These are phyloP conservation scores for Leucoraja erinaceus DNA, from an alignment of 2,113 vertebrate genomes.

Conservation along the genomic window DNA sequence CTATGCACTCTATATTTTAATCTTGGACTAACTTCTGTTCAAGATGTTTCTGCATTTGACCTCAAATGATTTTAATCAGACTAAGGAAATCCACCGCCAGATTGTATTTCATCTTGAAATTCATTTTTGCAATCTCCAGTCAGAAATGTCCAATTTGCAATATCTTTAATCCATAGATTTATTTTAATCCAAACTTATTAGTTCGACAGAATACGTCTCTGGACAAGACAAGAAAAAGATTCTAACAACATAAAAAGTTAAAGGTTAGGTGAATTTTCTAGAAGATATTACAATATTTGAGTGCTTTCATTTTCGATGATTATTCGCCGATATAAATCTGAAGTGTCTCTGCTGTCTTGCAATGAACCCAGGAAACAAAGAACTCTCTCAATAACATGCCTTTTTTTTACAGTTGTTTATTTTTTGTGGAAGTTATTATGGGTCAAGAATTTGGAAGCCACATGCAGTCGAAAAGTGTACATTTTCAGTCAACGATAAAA, in stretches of 20 bases:
- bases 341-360: too few species aligned
- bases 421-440: neutral
- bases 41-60: conserved; percentile 62
- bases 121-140: conserved; percentile 65
- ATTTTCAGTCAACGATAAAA: neutral
- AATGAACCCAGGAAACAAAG: too few species aligned
- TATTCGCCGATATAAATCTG: neutral
- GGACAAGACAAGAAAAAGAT: conserved; percentile 5
- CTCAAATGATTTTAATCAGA: conserved; percentile 56
- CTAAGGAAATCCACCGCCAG: conserved; percentile 61
- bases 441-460: neutral
- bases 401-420: neutral
- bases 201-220: neutral
- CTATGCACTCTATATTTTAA: conserved; percentile 33
- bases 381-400: neutral
- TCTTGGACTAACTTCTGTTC: conserved; percentile 74
- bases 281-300: neutral
- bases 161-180: conserved; percentile 56
- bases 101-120: conserved; percentile 60
- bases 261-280: neutral
- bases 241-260: neutral
- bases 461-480: neutral
- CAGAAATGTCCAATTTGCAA: conserved; percentile 52
- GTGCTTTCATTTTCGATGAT: neutral
- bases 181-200: conserved; percentile 57